Evolutionary conservation across 2,113 vertebrate genomes (phyloP), one percentile per base, ranked within the genome.

Genomic region (Corythornis cristatus): DNA sequence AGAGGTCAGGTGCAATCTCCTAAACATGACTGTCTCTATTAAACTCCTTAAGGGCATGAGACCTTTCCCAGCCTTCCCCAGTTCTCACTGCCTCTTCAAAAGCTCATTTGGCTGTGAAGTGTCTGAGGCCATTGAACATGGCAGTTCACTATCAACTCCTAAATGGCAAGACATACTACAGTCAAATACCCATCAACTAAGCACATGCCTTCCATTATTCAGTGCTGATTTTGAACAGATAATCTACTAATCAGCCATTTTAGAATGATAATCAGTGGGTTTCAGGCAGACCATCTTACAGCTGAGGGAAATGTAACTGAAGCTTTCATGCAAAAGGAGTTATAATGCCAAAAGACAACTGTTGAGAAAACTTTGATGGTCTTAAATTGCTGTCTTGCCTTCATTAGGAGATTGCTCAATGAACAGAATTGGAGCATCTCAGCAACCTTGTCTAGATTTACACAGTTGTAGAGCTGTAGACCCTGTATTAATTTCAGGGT

Each of bases 181-280:
- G 31, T 25, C 46, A 88, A 88, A 45, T 54, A 58, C 5, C 37
- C 43, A 58, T 73, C 83, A 66, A 77, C 64, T 26, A 45, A 84
- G 35, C 43, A 48, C 40, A 35, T 48, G 42, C 25, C 23, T 92
- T 74, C 56, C 76, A 46, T 58, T 77, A 66, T 11, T 66, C 21
- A 6, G 56, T 80, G 50, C n/a, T 86, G 42, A 86, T 86, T 86
- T 66, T 88, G 50, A 74, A 33, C 60, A 90, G 68, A 86, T 54
- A 88, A 3, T 72, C 53, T 70, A 9, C 54, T 90, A 80, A 67
- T 88, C 42, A 50, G 14, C 11, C 17, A 33, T 57, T 86, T 83
- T 29, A 53, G 43, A 88, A 50, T 11, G 33, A 58, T 57, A 70
- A 16, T 68, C 48, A 4, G 17, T 28, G 16, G 28, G 17, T 71